Conservation (phyloP, 2,797 vertebrate genomes). For the Centroberyx gerrardi region DNA sequence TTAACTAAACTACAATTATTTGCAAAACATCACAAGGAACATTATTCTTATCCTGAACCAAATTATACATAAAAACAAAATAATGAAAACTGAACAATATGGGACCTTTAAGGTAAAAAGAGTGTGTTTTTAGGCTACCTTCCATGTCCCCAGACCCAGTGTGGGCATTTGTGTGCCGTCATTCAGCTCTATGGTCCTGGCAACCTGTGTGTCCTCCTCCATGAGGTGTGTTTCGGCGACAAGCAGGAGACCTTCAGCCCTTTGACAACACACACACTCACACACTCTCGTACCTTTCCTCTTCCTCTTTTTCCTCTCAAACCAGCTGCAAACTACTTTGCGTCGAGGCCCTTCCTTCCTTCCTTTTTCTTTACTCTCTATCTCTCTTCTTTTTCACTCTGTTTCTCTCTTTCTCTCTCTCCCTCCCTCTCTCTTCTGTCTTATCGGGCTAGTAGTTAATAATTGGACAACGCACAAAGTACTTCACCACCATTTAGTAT, state of each 20-base stretch:
- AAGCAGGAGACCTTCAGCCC: neutral
- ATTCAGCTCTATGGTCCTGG: slow-evolving; percentile 75
- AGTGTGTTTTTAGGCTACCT: slow-evolving; percentile 61
- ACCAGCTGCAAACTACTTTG: slow-evolving; percentile 23
- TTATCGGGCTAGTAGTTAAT: slow-evolving; percentile 81
- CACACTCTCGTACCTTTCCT: slow-evolving; percentile 34
- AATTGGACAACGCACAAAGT: slow-evolving; percentile 72
- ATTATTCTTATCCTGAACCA: too few relatives aligned
- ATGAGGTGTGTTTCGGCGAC: slow-evolving; percentile 31
- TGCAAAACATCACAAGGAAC: too few relatives aligned
- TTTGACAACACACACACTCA: neutral
- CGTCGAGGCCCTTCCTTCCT: slow-evolving; percentile 53
- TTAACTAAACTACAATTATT: too few relatives aligned
- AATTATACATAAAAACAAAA: too few relatives aligned
- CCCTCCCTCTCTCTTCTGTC: neutral
- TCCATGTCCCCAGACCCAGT: slow-evolving; percentile 87
- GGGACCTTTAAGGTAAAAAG: too few relatives aligned
- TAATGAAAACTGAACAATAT: too few relatives aligned
- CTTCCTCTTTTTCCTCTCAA: slow-evolving; percentile 51
- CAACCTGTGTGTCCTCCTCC: slow-evolving; percentile 63
- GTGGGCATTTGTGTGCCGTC: slow-evolving; percentile 82
- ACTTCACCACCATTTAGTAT: slow-evolving; percentile 47
- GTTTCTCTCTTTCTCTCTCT: slow-evolving; percentile 13
- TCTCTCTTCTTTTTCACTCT: neutral
- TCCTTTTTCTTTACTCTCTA: slow-evolving; percentile 24